These are phyloP conservation scores for Platycheirus albimanus DNA, from an alignment of 2,888 invertebrate species.

Conservation along the genomic window DNA sequence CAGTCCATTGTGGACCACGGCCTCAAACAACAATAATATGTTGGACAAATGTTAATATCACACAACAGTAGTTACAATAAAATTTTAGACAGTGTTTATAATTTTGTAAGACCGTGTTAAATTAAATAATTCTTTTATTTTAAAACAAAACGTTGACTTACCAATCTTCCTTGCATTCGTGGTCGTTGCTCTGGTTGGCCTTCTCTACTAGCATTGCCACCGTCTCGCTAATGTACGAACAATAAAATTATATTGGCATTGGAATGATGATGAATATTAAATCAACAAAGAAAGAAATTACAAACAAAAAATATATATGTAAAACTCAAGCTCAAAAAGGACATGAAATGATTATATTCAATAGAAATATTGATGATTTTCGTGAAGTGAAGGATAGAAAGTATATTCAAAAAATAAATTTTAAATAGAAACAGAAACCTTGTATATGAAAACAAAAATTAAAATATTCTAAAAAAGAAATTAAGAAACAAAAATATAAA, in stretches of 20 bases:
- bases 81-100: too few species aligned
- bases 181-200: conserved; percentile 69
- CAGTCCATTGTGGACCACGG: too few species aligned
- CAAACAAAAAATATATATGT: conserved; percentile 27
- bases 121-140: too few species aligned
- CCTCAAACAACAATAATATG: too few species aligned
- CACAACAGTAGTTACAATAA: too few species aligned
- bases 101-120: too few species aligned
- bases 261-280: conserved; percentile 76
- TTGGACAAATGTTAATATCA: not conserved
- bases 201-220: conserved; percentile 77
- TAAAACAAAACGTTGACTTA: conserved; percentile 34
- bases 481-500: not conserved
- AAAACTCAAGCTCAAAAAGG: conserved; percentile 45
- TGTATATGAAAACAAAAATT: not conserved
- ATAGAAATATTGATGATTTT: conserved; percentile 81
- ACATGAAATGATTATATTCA: conserved; percentile 69
- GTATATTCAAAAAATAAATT: conserved; percentile 7
- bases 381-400: conserved; percentile 79
- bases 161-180: conserved; percentile 51
- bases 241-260: conserved; percentile 78
- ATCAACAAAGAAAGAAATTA: conserved; percentile 67
- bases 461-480: not conserved
- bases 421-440: too few species aligned
- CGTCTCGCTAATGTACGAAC: conserved; percentile 77